These are phyloP conservation scores for Oxystoma pomonae DNA, from an alignment of 2,888 invertebrate genomes.

Conservation along the genomic window DNA sequence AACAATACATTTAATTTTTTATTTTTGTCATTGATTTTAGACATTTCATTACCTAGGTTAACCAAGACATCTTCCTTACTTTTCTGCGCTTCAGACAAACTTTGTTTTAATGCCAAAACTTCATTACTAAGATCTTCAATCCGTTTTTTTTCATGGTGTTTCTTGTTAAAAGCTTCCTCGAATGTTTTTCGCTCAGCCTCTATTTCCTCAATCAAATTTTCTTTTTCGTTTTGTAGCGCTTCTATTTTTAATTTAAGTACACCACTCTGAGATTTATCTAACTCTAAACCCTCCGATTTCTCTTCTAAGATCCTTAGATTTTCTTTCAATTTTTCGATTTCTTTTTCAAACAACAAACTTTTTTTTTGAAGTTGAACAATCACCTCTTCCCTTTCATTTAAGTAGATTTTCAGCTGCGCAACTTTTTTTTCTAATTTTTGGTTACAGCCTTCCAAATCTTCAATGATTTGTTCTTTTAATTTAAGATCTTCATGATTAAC, in stretches of 20 bases:
- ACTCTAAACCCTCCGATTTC: constrained; percentile 21
- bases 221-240: constrained; percentile 29
- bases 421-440: constrained; percentile 22
- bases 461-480: constrained; percentile 23
- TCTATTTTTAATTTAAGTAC: constrained; percentile 29
- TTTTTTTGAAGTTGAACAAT: constrained; percentile 23
- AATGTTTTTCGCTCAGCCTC: constrained; percentile 27
- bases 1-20: too few relatives aligned
- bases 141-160: constrained; percentile 13
- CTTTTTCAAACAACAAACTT: constrained; percentile 25
- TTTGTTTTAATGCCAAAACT: constrained; percentile 13
- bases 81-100: neutral
- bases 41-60: too few relatives aligned
- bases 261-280: constrained; percentile 26
- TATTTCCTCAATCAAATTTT: constrained; percentile 24
- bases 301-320: constrained; percentile 26
- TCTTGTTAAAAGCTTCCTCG: constrained; percentile 16
- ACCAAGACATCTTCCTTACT: neutral
- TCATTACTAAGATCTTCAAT: constrained; percentile 15
- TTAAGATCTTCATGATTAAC: constrained; percentile 18
- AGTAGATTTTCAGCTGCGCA: constrained; percentile 22
- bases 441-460: constrained; percentile 22
- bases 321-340: constrained; percentile 20
- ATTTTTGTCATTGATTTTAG: too few relatives aligned
- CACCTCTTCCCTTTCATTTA: constrained; percentile 23